Conservation (phyloP, 1,140 invertebrate species). For the Lutraria rhynchaena region DNA sequence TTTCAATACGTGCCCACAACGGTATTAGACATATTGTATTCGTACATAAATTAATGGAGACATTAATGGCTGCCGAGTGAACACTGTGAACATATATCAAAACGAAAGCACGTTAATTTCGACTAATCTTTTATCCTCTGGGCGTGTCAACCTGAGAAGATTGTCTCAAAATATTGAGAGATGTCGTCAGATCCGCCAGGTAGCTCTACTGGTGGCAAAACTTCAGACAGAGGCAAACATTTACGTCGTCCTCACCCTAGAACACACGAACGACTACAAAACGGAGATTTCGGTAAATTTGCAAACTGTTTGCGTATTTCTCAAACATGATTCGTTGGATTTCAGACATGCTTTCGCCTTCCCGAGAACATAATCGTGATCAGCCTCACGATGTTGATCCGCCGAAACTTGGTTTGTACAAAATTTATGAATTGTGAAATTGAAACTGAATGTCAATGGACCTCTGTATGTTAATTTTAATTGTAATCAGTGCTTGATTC, state of each 20-base stretch:
- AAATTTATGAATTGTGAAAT: too few relatives aligned
- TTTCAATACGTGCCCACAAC: constrained; percentile 1
- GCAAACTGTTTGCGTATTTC: not conserved
- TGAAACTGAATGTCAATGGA: too few relatives aligned
- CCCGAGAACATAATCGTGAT: not conserved
- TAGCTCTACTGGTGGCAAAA: constrained; percentile 16
- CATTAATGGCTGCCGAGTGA: constrained; percentile 34
- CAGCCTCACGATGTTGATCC: too few relatives aligned
- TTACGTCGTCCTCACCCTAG: constrained; percentile 44
- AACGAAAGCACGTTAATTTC: constrained; percentile 19
- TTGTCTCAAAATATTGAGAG: not conserved
- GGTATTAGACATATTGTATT: not conserved
- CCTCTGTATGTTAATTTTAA: too few relatives aligned
- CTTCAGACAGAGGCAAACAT: constrained; percentile 22
- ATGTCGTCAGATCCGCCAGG: constrained; percentile 39
- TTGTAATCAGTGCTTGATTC: too few relatives aligned
- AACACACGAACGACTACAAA: constrained; percentile 51
- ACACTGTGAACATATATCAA: constrained; percentile 1
- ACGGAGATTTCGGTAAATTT: constrained; percentile 56
- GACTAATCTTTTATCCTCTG: constrained; percentile 4
- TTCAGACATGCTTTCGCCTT: not conserved
- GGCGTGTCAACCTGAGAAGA: not conserved
- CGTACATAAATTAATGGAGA: not conserved
- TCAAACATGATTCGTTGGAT: constrained; percentile 23
- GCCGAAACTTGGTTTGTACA: too few relatives aligned